Conservation (phyloP, 2,888 invertebrate species). For the Drosophila paracracens region DNA sequence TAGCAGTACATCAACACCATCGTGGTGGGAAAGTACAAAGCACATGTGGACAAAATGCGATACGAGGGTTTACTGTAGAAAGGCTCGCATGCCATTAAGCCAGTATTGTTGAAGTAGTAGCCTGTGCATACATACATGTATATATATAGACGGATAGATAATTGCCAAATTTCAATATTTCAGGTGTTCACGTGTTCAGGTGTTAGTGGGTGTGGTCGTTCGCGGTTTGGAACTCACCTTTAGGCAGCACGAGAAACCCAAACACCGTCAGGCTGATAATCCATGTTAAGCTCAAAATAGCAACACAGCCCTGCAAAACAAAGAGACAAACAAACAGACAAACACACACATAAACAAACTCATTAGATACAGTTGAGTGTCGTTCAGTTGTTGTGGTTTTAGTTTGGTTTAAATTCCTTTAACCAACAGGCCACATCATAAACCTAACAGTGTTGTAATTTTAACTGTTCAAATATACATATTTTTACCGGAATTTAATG, state of each 20-base stretch:
- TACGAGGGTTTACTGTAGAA: slow-evolving; percentile 91
- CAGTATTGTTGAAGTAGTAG: slow-evolving; percentile 94
- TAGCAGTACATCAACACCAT: slow-evolving; percentile 97
- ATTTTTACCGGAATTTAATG: background rate
- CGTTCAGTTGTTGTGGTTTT: slow-evolving; percentile 12
- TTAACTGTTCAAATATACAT: background rate
- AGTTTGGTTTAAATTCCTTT: slow-evolving; percentile 33
- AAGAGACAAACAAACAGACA: slow-evolving; percentile 20
- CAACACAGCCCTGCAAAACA: slow-evolving; percentile 90
- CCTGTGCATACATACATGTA: slow-evolving; percentile 85
- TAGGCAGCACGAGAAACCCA: slow-evolving; percentile 92
- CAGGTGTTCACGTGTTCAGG: slow-evolving; percentile 1
- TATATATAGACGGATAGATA: slow-evolving; percentile 1
- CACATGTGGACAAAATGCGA: slow-evolving; percentile 93
- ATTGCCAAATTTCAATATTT: slow-evolving; percentile 12
- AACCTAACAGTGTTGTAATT: background rate
- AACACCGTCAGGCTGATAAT: slow-evolving; percentile 93
- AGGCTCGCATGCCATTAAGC: slow-evolving; percentile 94
- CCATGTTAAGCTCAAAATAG: slow-evolving; percentile 94
- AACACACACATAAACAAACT: slow-evolving; percentile 3
- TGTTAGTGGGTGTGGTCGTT: background rate
- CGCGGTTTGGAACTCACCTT: slow-evolving; percentile 85
- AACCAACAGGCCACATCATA: slow-evolving; percentile 1
- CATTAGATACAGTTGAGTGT: background rate
- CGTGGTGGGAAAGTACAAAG: slow-evolving; percentile 95